Percentiles rank a stretch among this genome's conserved stretches.
phyloP scores from a whole-genome alignment of 1,140 invertebrate genomes.

The Macrotrachela quadricornifera region DNA sequence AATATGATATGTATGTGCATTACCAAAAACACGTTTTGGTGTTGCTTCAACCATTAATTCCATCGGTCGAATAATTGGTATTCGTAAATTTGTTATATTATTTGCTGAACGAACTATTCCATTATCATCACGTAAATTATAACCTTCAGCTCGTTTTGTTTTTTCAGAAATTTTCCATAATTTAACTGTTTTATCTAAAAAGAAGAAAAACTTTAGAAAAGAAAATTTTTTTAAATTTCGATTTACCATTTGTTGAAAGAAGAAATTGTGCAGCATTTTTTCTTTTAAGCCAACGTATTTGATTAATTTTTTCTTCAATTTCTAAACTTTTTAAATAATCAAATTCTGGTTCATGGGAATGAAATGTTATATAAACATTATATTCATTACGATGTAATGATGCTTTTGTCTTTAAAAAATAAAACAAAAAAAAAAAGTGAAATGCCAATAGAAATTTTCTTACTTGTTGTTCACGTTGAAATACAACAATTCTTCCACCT shows the following conservation, averaged over 20 bases:
- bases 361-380: conserved; percentile 98
- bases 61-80: no score
- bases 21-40: conserved; percentile 87
- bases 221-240: background rate
- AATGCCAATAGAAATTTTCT: no score
- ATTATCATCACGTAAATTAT: no score
- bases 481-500: conserved; percentile 95
- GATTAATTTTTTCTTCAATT: conserved; percentile 99
- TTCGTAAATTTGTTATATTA: no score
- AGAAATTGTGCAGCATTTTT: conserved; percentile 96
- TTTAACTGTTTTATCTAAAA: conserved; percentile 54
- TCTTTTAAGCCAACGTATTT: conserved; percentile 89
- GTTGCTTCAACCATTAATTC: conserved; percentile 63
- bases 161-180: conserved; percentile 73
- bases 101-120: no score
- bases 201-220: conserved; percentile 9
- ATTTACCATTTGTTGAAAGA: conserved; percentile 78
- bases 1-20: conserved; percentile 99
- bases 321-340: conserved; percentile 98
- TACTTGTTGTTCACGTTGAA: conserved; percentile 52
- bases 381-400: conserved; percentile 60
- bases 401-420: no score
- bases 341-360: conserved; percentile 98
- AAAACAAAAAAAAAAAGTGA: no score
- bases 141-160: conserved; percentile 48